phyloP scores from a whole-genome alignment of 2,888 invertebrate genomes.

The Tromatobia lineatoria region DNA sequence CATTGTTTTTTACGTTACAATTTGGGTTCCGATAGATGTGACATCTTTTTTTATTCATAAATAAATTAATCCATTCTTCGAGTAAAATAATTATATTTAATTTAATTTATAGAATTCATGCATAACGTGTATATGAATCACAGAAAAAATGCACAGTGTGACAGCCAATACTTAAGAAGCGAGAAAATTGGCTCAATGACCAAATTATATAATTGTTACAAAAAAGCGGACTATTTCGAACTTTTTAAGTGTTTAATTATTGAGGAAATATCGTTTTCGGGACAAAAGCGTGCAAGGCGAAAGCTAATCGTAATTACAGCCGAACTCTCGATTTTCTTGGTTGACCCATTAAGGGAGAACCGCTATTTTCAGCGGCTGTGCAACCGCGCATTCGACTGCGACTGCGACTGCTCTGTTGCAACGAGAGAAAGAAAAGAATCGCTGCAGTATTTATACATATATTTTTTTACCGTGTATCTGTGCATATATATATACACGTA shows the following conservation, averaged over 20 bases:
- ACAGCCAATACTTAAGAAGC: too few species aligned
- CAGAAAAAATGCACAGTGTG: too few species aligned
- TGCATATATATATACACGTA: background rate
- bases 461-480: background rate
- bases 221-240: too few species aligned
- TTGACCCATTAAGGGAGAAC: conserved; percentile 38
- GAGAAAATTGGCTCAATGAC: too few species aligned
- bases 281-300: background rate
- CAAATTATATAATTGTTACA: background rate
- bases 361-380: conserved; percentile 36
- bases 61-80: too few species aligned
- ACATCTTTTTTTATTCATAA: too few species aligned
- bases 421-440: conserved; percentile 15
- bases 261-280: background rate
- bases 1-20: too few species aligned
- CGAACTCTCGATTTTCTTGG: conserved; percentile 21
- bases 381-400: conserved; percentile 21
- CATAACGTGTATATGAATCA: too few species aligned
- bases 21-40: too few species aligned
- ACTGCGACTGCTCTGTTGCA: conserved; percentile 20
- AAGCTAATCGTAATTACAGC: background rate
- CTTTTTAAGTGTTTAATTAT: too few species aligned
- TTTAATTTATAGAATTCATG: too few species aligned
- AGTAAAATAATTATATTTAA: too few species aligned
- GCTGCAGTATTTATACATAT: background rate